Evolutionary conservation across 2,888 invertebrate genomes (phyloP).

Genomic region (Portevinia maculata): DNA sequence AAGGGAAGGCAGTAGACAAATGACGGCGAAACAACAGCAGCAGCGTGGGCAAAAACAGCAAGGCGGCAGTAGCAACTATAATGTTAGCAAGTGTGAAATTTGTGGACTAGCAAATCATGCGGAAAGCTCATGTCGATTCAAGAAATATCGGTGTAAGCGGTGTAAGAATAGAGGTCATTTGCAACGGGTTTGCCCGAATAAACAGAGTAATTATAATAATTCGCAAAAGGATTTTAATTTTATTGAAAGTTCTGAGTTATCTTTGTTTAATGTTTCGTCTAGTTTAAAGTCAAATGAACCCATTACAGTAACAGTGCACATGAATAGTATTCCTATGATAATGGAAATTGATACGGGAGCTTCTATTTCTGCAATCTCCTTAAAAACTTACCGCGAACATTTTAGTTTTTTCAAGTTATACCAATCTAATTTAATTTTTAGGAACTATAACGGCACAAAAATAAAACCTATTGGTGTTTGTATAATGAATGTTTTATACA

Average conservation of each 20-base stretch:
- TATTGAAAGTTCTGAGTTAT: constrained; percentile 21
- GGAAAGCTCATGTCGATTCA: constrained; percentile 42
- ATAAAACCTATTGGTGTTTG: constrained; percentile 52
- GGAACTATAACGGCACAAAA: constrained; percentile 53
- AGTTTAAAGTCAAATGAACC: constrained; percentile 30
- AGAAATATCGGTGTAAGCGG: constrained; percentile 50
- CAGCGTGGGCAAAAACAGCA: neutral
- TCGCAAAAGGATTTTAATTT: constrained; percentile 41
- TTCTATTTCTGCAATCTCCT: constrained; percentile 53
- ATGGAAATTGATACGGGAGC: constrained; percentile 70
- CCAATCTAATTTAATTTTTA: constrained; percentile 33
- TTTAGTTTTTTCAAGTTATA: constrained; percentile 8
- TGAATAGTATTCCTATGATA: constrained; percentile 20
- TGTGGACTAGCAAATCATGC: constrained; percentile 58
- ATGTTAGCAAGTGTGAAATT: constrained; percentile 27
- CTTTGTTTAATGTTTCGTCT: neutral
- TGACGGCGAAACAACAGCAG: too few species aligned
- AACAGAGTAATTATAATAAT: constrained; percentile 4
- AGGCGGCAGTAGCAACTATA: neutral
- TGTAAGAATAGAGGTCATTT: constrained; percentile 64
- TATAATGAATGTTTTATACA: constrained; percentile 37
- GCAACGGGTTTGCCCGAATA: constrained; percentile 49
- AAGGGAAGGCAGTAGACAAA: too few species aligned
- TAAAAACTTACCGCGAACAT: constrained; percentile 37
- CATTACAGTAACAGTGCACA: constrained; percentile 24